phyloP scores from a whole-genome alignment of 2,888 invertebrate species.

The Lasioglossum oenotherae region DNA sequence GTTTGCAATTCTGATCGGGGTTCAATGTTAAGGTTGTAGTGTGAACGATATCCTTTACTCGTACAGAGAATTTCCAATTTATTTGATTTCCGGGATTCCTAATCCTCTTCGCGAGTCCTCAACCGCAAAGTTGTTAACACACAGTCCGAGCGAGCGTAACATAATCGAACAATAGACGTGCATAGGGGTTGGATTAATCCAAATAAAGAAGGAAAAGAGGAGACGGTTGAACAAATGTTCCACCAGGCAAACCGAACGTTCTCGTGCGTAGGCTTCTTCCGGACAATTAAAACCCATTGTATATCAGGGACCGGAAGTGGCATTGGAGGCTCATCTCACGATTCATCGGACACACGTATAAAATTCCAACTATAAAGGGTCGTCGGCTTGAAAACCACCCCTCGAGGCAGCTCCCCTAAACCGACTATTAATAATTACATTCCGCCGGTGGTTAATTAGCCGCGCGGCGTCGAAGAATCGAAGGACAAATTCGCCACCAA shows the following conservation, averaged over 20 bases:
- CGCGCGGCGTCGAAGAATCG: conserved; percentile 25
- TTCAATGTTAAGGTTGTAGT: neutral
- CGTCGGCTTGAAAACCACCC: neutral
- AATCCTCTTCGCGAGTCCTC: neutral
- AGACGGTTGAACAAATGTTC: conserved; percentile 33
- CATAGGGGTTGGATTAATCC: neutral
- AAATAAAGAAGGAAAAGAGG: neutral
- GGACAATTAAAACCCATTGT: conserved; percentile 69
- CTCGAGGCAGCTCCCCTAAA: neutral
- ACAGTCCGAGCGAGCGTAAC: neutral
- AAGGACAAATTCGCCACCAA: conserved; percentile 41
- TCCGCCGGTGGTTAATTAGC: conserved; percentile 34
- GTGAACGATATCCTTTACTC: neutral
- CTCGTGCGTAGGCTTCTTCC: conserved; percentile 49
- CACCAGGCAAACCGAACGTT: conserved; percentile 13
- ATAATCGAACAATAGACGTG: neutral
- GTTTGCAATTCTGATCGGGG: neutral
- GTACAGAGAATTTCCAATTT: neutral
- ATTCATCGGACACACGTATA: conserved; percentile 41
- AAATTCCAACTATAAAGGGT: neutral
- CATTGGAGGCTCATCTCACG: conserved; percentile 57
- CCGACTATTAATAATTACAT: conserved; percentile 48
- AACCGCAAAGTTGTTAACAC: neutral
- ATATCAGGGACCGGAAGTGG: conserved; percentile 43
- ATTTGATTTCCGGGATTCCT: neutral